Conservation (phyloP, 2,113 vertebrate genomes). For the Sylvia atricapilla region DNA sequence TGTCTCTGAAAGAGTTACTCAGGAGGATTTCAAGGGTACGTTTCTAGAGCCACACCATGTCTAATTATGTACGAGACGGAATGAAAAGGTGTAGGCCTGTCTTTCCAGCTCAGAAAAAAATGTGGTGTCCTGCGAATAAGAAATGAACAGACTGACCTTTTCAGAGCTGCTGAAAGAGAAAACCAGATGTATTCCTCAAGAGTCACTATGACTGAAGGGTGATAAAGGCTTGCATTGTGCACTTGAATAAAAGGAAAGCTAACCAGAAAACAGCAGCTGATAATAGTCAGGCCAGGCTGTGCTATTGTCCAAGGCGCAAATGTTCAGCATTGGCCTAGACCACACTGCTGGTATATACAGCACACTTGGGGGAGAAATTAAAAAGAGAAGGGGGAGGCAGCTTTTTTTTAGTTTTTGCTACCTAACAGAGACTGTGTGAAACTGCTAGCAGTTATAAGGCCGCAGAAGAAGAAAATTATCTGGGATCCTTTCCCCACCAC, state of each 20-base stretch:
- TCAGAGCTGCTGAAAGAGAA: constrained; percentile 83
- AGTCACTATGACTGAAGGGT: constrained; percentile 84
- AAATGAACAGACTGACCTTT: constrained; percentile 85
- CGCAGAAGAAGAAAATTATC: constrained; percentile 47
- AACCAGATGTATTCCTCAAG: constrained; percentile 86
- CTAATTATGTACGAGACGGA: constrained; percentile 76
- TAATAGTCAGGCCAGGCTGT: constrained; percentile 81
- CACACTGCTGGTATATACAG: constrained; percentile 77
- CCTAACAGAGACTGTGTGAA: constrained; percentile 69
- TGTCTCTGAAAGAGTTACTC: constrained; percentile 64
- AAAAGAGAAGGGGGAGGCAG: neutral
- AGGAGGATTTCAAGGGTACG: constrained; percentile 67
- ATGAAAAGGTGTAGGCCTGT: constrained; percentile 81
- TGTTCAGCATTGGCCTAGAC: constrained; percentile 81
- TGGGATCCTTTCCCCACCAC: constrained; percentile 5
- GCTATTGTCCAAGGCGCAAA: constrained; percentile 82
- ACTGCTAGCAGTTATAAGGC: constrained; percentile 63
- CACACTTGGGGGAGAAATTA: constrained; percentile 37
- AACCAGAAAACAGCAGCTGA: constrained; percentile 85
- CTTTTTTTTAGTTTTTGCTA: constrained; percentile 61
- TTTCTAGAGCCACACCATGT: constrained; percentile 76
- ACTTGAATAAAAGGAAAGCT: constrained; percentile 81
- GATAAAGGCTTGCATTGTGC: constrained; percentile 81
- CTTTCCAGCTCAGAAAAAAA: constrained; percentile 77
- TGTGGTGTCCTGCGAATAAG: constrained; percentile 78